A percentile compares a stretch with the other conserved stretches of the same genome.
Conservation (phyloP, 30 jellyfish, hydroid and myxozoan species). For the Aurelia coerulea region DNA sequence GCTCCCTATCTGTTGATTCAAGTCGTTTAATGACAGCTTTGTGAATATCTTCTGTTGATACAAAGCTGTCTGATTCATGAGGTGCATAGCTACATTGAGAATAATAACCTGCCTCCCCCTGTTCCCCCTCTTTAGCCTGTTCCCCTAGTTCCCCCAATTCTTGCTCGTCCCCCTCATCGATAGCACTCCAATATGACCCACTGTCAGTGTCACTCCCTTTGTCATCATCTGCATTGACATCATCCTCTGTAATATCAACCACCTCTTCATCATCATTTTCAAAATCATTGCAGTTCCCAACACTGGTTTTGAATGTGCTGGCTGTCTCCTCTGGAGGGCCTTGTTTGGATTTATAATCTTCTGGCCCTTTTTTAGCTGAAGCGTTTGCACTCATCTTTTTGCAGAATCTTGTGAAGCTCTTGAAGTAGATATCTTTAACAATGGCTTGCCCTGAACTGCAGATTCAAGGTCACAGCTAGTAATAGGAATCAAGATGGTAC, state of each 20-base stretch:
- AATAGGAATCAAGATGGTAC: too few relatives aligned
- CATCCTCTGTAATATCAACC: conserved; percentile 60
- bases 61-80: conserved; percentile 9
- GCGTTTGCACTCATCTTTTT: background rate
- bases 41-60: conserved; percentile 9
- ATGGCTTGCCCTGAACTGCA: too few relatives aligned
- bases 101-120: background rate
- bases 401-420: background rate
- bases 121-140: background rate
- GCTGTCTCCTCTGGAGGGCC: background rate
- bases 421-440: too few relatives aligned
- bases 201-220: conserved; percentile 76
- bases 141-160: background rate
- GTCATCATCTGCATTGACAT: conserved; percentile 32
- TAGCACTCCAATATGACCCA: conserved; percentile 83
- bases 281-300: too few relatives aligned
- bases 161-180: conserved; percentile 59
- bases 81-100: conserved; percentile 21
- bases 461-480: too few relatives aligned
- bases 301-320: background rate
- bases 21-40: background rate
- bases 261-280: conserved; percentile 52
- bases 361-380: background rate
- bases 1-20: too few relatives aligned
- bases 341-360: background rate